Evolutionary conservation across 2,797 vertebrate genomes (phyloP), one percentile per base, ranked within the genome.

Genomic region (Euphonia xanthogaster): DNA sequence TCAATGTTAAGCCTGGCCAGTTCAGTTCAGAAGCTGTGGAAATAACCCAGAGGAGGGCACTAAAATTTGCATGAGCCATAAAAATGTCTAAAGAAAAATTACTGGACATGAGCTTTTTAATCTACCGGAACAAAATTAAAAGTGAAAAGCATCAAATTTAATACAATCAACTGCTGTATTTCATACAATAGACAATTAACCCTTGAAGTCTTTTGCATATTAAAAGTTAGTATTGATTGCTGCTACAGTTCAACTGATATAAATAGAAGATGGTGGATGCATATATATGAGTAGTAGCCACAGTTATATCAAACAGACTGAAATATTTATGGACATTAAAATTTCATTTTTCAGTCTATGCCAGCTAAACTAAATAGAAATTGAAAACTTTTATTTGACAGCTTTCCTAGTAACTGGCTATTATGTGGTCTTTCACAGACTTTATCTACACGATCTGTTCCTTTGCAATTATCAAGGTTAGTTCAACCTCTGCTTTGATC

Each of bases 291-390:
- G 35, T 67, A 82, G 17, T 85, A 87, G 45, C 48, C 39, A 39
- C 20, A 63, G 33, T 72, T 94, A 55, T 22, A 76, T 70, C 39
- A 57, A 82, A 79, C 17, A 28, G 37, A 28, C 25, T 62, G 42
- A 87, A 93, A 73, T 96, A 79, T 89, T 95, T 92, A 63, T 65
- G 44, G 40, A 39, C 62, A 76, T 60, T 67, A 74, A 91, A 91
- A 65, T 53, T 10, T 10, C n/a, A 16, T 15, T 92, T 78, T 87
- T 63, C 63, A 79, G 27, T 53, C 60, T 73, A 70, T 28, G 24
- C 55, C 40, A 79, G 8, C 47, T 82, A 85, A 83, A 47, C 50
- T 57, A 77, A 60, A 68, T 31, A 79, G 23, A 78, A 89, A 37
- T 51, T 82, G 55, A 45, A 92, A 47, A 73, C 4, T 85, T 92